Percentiles rank a stretch among this genome's conserved stretches.
phyloP scores from a whole-genome alignment of 2,888 invertebrate genomes.

The Lasioglossum marginatum region DNA sequence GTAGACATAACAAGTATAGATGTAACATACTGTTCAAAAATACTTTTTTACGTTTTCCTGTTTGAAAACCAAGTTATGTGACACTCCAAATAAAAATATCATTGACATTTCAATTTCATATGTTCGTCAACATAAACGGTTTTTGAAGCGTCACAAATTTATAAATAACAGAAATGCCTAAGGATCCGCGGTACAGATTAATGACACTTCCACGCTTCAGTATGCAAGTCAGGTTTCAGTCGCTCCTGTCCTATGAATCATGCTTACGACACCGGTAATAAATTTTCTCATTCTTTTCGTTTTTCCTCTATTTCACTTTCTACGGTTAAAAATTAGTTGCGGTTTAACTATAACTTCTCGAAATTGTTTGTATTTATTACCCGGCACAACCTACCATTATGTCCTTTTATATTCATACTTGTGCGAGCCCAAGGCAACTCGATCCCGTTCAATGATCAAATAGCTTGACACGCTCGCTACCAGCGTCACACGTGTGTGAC shows the following conservation, averaged over 20 bases:
- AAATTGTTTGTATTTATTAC: background rate
- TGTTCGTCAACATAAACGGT: no score
- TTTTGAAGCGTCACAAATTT: background rate
- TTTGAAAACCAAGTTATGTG: background rate
- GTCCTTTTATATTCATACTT: background rate
- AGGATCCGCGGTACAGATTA: background rate
- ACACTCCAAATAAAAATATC: no score
- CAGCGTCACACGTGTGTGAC: constrained; percentile 1
- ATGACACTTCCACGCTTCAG: background rate
- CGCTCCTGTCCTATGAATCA: background rate
- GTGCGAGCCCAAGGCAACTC: background rate
- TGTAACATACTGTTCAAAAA: background rate
- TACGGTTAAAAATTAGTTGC: background rate
- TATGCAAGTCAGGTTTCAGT: background rate
- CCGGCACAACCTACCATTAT: background rate
- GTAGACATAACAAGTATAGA: background rate
- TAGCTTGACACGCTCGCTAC: constrained; percentile 4
- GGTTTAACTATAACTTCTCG: background rate
- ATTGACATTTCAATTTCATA: background rate
- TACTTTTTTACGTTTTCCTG: background rate
- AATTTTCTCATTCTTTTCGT: background rate
- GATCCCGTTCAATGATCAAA: constrained; percentile 8
- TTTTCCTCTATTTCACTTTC: background rate
- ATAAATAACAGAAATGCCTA: background rate
- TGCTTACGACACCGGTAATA: background rate